phyloP scores from a whole-genome alignment of 2,797 vertebrate species.

The Macroramphosus scolopax region DNA sequence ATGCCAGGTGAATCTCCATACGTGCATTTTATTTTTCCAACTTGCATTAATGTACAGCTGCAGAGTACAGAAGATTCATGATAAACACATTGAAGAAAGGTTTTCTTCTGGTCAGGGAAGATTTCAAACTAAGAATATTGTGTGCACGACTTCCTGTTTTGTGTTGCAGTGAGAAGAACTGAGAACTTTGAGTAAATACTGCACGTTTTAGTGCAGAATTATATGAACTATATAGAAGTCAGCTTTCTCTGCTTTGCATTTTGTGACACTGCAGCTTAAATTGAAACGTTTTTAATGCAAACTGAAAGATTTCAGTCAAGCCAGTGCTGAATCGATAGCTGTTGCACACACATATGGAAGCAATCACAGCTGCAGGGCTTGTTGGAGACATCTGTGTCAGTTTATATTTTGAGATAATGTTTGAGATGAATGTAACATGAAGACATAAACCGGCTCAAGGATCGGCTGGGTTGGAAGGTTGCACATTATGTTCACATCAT shows the following conservation, averaged over 20 bases:
- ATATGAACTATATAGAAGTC: too few species aligned
- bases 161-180: too few species aligned
- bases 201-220: too few species aligned
- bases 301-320: slow-evolving; percentile 22
- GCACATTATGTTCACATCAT: background rate
- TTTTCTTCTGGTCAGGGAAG: slow-evolving; percentile 1
- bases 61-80: too few species aligned
- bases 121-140: slow-evolving; percentile 4
- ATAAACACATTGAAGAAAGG: background rate
- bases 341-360: slow-evolving; percentile 26
- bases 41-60: too few species aligned
- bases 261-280: slow-evolving; percentile 10
- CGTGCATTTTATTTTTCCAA: too few species aligned
- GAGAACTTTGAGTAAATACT: too few species aligned
- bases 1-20: slow-evolving; percentile 16
- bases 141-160: background rate
- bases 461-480: slow-evolving; percentile 8
- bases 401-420: slow-evolving; percentile 16
- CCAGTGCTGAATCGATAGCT: slow-evolving; percentile 15
- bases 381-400: slow-evolving; percentile 24
- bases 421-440: slow-evolving; percentile 25
- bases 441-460: slow-evolving; percentile 11
- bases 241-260: slow-evolving; percentile 16
- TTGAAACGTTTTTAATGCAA: slow-evolving; percentile 15
- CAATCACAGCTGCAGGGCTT: slow-evolving; percentile 23